Conservation (phyloP, 2,888 invertebrate genomes). For the Callyntrura guangdongensis region DNA sequence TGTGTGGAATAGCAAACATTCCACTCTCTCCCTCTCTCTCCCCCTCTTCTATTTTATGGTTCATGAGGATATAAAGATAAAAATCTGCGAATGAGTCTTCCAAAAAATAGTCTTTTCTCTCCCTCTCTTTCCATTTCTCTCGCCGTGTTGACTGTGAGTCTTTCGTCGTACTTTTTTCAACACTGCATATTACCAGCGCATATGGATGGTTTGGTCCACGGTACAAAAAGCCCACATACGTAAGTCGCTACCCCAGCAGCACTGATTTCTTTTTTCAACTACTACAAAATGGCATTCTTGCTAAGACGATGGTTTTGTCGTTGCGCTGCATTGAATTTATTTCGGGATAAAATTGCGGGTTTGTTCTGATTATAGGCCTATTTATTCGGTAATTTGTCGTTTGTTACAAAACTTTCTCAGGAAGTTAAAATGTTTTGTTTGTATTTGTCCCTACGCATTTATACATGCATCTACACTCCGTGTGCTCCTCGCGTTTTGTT, state of each 20-base stretch:
- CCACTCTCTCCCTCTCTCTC: too few species aligned
- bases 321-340: conserved; percentile 23
- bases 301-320: not conserved
- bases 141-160: too few species aligned
- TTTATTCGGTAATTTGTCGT: conserved; percentile 75
- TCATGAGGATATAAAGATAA: conserved; percentile 78
- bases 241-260: not conserved
- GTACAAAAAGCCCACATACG: not conserved
- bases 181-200: not conserved
- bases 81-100: conserved; percentile 73
- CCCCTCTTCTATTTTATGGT: conserved; percentile 76
- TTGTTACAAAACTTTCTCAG: conserved; percentile 53
- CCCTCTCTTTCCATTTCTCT: not conserved
- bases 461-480: not conserved
- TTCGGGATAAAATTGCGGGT: conserved; percentile 3
- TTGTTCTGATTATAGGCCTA: conserved; percentile 58
- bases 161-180: not conserved
- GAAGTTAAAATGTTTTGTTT: conserved; percentile 50
- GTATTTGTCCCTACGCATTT: conserved; percentile 31
- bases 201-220: not conserved
- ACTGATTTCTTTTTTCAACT: not conserved
- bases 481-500: too few species aligned
- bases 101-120: conserved; percentile 23
- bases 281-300: not conserved
- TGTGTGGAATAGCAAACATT: conserved; percentile 65